phyloP scores from a whole-genome alignment of 2,888 invertebrate genomes.

The Drosophila emarginata region DNA sequence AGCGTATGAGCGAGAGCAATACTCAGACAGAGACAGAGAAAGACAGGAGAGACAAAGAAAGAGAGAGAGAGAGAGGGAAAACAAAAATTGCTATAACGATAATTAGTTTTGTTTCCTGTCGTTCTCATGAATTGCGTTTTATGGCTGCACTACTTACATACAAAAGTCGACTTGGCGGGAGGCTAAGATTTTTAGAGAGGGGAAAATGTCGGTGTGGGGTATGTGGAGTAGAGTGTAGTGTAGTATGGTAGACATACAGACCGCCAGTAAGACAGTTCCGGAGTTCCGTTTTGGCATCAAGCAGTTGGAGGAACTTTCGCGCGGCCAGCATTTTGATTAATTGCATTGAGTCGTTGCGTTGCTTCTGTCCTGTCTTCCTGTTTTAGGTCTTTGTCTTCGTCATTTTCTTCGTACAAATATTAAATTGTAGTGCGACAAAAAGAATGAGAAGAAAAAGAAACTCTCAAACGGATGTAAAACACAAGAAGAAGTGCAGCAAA shows the following conservation, averaged over 20 bases:
- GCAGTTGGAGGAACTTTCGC: conserved; percentile 6
- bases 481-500: conserved; percentile 24
- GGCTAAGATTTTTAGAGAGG: conserved; percentile 15
- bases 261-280: conserved; percentile 1
- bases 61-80: conserved; percentile 24
- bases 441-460: conserved; percentile 15
- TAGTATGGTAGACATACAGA: neutral
- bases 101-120: conserved; percentile 69
- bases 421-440: conserved; percentile 36
- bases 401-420: conserved; percentile 38
- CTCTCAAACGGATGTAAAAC: conserved; percentile 14
- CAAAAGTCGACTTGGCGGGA: neutral
- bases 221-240: too few relatives aligned
- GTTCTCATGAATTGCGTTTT: conserved; percentile 49
- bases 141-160: conserved; percentile 27
- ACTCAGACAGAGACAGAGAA: conserved; percentile 6
- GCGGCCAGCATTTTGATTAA: conserved; percentile 60
- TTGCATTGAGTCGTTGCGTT: conserved; percentile 49
- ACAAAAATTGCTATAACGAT: conserved; percentile 66
- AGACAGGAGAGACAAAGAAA: neutral
- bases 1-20: neutral
- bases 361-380: conserved; percentile 1
- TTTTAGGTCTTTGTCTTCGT: neutral
- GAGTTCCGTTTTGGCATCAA: conserved; percentile 16
- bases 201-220: too few relatives aligned